Evolutionary conservation across 2,113 vertebrate genomes (phyloP), one percentile per base, ranked within the genome.

Genomic region (Xyliphius kryptos): DNA sequence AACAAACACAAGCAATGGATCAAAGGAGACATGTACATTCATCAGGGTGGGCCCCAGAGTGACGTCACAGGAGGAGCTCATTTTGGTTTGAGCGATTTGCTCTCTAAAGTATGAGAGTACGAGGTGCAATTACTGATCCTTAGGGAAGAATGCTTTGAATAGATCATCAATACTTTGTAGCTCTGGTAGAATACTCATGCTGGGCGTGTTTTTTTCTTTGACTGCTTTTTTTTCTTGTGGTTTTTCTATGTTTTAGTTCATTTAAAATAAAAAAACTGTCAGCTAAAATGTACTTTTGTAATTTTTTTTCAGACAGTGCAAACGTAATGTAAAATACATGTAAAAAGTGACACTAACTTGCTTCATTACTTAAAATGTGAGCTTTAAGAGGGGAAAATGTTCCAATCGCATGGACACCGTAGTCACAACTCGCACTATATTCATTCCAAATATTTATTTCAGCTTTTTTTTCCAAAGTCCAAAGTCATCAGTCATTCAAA

Each of bases 101-200:
- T 40, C 69, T 36, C 49, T 32, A 22, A 66, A 71, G 48, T 65
- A 57, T 56, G 59, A 56, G 57, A 66, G 66, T 49, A 47, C 61
- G 44, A 46, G 32, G 32, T 41, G 19, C 61, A 65, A 68, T 75
- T 71, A 63, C 54, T 55, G 20, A 16, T 67, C 66, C 73, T 61
- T 60, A 40, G 73, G 73, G 73, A 72, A 59, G 51, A 37, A 58
- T 50, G 51, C 53, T 64, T 40, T 46, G 40, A 75, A 69, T 72
- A 72, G 56, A 67, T 70, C 67, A 72, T 76, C 70, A 72, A 76
- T 76, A 76, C 67, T 57, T 19, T 70, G 60, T 70, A 68, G 61
- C 72, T 74, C 56, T 56, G 53, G 41, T 63, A 69, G 26, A 58
- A 72, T 63, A 61, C 54, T 36, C 13, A 22, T 57, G 47, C 51